Evolutionary conservation across 2,797 vertebrate genomes (phyloP).

Genomic region (Adelosebastes latens): DNA sequence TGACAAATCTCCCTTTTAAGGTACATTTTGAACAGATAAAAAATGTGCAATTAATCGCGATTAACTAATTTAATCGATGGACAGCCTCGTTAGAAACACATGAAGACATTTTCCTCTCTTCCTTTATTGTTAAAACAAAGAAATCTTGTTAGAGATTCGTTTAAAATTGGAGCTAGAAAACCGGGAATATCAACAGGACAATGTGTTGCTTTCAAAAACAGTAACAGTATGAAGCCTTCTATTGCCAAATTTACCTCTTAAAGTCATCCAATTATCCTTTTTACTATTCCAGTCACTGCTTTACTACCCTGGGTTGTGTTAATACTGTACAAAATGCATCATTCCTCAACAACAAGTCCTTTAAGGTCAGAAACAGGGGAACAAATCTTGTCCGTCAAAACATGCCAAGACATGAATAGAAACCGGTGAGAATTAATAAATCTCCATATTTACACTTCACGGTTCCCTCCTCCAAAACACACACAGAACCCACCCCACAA

Average conservation of each 20-base stretch:
- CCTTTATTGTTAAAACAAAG: conserved; percentile 46
- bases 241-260: not conserved
- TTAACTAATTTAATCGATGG: too few relatives aligned
- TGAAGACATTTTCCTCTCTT: not conserved
- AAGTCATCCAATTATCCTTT: not conserved
- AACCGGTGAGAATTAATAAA: not conserved
- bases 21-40: too few relatives aligned
- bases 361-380: not conserved
- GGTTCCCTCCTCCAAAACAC: not conserved
- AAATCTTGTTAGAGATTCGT: not conserved
- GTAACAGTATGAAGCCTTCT: not conserved
- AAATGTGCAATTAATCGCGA: too few relatives aligned
- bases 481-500: not conserved
- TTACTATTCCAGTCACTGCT: not conserved
- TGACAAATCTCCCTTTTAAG: too few relatives aligned
- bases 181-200: not conserved
- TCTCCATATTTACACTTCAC: conserved; percentile 31
- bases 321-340: conserved; percentile 36
- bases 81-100: not conserved
- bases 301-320: not conserved
- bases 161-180: conserved; percentile 10
- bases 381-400: not conserved
- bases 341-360: not conserved
- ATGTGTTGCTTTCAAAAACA: conserved; percentile 1
- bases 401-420: conserved; percentile 14